Conservation (phyloP, 2,797 vertebrate species). For the Eremophila alpestris region DNA sequence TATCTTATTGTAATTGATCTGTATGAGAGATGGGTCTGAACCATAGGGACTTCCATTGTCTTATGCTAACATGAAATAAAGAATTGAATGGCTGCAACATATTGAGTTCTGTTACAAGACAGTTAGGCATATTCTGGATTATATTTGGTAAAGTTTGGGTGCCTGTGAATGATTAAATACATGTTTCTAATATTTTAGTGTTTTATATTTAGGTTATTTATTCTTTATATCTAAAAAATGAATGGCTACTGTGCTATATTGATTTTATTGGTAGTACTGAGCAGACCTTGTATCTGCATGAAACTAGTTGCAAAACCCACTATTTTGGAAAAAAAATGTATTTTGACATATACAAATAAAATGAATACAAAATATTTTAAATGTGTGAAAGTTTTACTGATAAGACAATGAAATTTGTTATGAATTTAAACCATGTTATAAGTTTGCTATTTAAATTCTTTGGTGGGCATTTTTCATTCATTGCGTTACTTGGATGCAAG, state of each 20-base stretch:
- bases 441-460: constrained; percentile 72
- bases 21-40: constrained; percentile 78
- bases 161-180: constrained; percentile 84
- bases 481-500: constrained; percentile 65
- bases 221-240: constrained; percentile 85
- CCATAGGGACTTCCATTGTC: constrained; percentile 71
- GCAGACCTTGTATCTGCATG: constrained; percentile 88
- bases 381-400: constrained; percentile 82
- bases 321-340: constrained; percentile 87
- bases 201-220: constrained; percentile 91
- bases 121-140: constrained; percentile 79
- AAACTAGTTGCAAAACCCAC: constrained; percentile 86
- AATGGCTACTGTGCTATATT: constrained; percentile 85
- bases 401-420: constrained; percentile 53
- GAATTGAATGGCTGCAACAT: constrained; percentile 69
- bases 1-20: constrained; percentile 77
- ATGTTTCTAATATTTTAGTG: constrained; percentile 87
- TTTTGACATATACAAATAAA: constrained; percentile 91
- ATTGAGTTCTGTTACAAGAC: constrained; percentile 74
- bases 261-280: constrained; percentile 87
- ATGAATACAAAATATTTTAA: constrained; percentile 85
- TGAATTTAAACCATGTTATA: constrained; percentile 66
- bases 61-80: constrained; percentile 67
- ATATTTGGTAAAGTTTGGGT: constrained; percentile 82
- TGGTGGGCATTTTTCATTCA: constrained; percentile 72